Evolutionary conservation across 2,113 vertebrate genomes (phyloP).

Genomic region (Emberiza fucata): DNA sequence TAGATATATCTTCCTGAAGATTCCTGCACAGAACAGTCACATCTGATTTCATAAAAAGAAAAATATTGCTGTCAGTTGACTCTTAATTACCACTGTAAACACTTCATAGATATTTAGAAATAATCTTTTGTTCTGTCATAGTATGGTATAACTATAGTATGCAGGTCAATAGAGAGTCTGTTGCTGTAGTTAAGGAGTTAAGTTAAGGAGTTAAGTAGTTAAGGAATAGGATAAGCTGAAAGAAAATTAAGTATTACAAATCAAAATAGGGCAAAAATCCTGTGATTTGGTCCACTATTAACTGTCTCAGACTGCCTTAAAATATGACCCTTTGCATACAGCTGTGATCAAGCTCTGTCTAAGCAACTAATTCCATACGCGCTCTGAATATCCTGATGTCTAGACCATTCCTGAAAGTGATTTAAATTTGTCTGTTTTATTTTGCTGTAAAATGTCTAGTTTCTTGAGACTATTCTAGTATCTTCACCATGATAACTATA

Average conservation of each 20-base stretch:
- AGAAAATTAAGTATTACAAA: not conserved
- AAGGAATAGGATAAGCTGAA: not conserved
- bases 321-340: not conserved
- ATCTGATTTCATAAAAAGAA: not conserved
- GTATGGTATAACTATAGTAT: not conserved
- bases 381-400: not conserved
- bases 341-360: not conserved
- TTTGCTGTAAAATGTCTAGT: not conserved
- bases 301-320: not conserved
- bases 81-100: not conserved
- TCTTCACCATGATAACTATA: not conserved
- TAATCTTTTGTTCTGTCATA: not conserved
- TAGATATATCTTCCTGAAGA: not conserved
- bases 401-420: not conserved
- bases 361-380: not conserved
- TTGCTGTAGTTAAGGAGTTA: not conserved
- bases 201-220: not conserved
- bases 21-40: not conserved
- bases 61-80: not conserved
- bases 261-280: not conserved
- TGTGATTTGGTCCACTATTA: not conserved
- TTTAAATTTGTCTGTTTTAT: not conserved
- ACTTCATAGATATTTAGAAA: not conserved
- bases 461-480: not conserved
- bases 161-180: not conserved